These are phyloP conservation scores for Camponotus vicinus DNA, from an alignment of 1,140 invertebrate species.

Conservation along the genomic window DNA sequence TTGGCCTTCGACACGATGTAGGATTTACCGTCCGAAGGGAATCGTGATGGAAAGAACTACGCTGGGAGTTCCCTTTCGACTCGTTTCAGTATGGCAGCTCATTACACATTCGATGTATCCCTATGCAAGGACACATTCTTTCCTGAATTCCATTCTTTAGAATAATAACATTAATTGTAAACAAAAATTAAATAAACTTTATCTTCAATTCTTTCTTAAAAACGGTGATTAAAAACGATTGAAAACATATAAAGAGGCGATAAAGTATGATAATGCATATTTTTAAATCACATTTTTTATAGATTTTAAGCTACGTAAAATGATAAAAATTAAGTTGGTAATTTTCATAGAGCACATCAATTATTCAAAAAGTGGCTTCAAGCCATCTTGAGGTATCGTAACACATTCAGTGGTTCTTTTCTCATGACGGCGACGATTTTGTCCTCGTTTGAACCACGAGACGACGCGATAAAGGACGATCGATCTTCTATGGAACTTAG, in stretches of 20 bases:
- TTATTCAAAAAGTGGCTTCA: background rate
- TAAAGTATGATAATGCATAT: too few species aligned
- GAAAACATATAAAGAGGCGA: too few species aligned
- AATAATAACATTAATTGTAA: background rate
- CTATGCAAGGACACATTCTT: background rate
- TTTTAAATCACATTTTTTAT: background rate
- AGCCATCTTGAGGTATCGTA: background rate
- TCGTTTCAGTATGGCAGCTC: background rate
- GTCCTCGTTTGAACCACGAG: background rate
- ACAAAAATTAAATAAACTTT: background rate
- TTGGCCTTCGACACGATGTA: slow-evolving; percentile 45
- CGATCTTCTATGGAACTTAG: slow-evolving; percentile 29
- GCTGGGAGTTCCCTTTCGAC: background rate
- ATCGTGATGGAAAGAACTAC: background rate
- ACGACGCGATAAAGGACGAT: background rate
- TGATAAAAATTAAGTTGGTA: background rate
- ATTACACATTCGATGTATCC: slow-evolving; percentile 15
- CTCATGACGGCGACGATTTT: slow-evolving; percentile 3
- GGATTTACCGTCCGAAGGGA: slow-evolving; percentile 45
- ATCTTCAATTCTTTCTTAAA: background rate
- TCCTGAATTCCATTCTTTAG: background rate
- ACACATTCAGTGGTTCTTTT: background rate
- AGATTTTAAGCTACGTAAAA: background rate
- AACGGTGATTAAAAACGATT: too few species aligned
- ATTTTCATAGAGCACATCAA: background rate